phyloP scores from a whole-genome alignment of 2,113 vertebrate species.

The Carettochelys insculpta region DNA sequence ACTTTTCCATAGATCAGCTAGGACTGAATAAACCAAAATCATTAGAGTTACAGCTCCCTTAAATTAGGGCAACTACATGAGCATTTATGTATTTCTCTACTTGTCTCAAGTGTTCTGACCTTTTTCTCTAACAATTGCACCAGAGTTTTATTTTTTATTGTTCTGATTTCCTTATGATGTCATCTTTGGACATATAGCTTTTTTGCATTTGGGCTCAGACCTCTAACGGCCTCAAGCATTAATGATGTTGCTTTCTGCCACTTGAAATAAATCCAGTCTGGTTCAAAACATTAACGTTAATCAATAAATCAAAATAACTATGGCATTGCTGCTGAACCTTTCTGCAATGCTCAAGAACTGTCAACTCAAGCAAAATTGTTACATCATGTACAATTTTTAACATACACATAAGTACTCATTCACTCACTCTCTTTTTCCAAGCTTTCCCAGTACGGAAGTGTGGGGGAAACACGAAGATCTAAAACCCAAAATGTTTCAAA shows the following conservation, averaged over 20 bases:
- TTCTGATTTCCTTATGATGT: not conserved
- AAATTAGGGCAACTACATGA: not conserved
- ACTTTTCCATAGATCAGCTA: not conserved
- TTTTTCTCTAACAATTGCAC: not conserved
- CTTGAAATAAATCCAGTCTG: not conserved
- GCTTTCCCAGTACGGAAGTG: not conserved
- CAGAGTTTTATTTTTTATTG: not conserved
- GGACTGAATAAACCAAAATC: not conserved
- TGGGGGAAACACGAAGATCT: not conserved
- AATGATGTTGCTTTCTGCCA: not conserved
- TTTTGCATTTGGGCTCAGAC: not conserved
- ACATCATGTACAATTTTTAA: not conserved
- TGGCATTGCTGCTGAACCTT: fast-evolving
- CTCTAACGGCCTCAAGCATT: not conserved
- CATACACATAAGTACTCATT: too few species aligned
- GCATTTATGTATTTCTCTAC: not conserved
- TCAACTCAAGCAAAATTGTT: not conserved
- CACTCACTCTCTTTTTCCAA: not conserved
- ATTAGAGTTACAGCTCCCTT: not conserved
- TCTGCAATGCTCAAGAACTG: not conserved
- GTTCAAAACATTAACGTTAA: not conserved
- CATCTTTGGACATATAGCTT: fast-evolving
- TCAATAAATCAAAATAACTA: not conserved
- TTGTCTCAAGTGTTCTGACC: not conserved
- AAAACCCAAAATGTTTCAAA: not conserved